phyloP scores from a whole-genome alignment of 2,888 invertebrate species.

The Disparrhopalites patrizii region DNA sequence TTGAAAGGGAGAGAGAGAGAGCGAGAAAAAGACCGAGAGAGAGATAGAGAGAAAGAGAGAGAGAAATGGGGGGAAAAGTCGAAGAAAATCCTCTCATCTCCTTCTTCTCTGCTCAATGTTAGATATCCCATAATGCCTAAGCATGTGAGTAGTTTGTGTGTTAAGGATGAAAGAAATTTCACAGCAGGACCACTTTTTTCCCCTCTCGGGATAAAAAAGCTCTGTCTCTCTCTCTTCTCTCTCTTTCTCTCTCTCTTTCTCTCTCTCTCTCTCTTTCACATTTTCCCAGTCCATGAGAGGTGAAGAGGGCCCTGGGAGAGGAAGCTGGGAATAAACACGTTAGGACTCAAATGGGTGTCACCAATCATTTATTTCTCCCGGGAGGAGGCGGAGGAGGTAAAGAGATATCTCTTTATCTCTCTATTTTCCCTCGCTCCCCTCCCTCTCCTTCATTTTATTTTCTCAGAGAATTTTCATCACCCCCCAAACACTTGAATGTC shows the following conservation, averaged over 20 bases:
- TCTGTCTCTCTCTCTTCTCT: too few species aligned
- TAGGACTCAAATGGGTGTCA: conserved; percentile 43
- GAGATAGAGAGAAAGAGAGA: not conserved
- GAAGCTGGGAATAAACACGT: conserved; percentile 45
- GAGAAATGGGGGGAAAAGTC: conserved; percentile 12
- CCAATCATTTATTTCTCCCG: conserved; percentile 36
- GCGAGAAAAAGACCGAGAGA: not conserved
- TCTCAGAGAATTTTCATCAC: too few species aligned
- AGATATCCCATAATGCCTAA: too few species aligned
- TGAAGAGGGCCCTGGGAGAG: conserved; percentile 25
- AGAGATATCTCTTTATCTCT: not conserved
- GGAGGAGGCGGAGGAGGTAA: not conserved
- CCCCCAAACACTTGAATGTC: too few species aligned
- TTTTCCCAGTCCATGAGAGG: not conserved
- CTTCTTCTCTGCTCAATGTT: too few species aligned
- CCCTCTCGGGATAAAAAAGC: too few species aligned
- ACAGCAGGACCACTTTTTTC: conserved; percentile 19
- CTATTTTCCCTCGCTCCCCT: too few species aligned
- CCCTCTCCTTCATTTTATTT: too few species aligned
- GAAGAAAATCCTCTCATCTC: not conserved
- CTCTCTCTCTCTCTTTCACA: too few species aligned
- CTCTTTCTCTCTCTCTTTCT: too few species aligned
- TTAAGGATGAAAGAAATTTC: conserved; percentile 16
- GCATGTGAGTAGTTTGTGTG: not conserved
- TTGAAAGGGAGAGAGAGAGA: conserved; percentile 9